These are phyloP conservation scores for Vanacampus margaritifer DNA, from an alignment of 2,113 vertebrate species.

Conservation along the genomic window DNA sequence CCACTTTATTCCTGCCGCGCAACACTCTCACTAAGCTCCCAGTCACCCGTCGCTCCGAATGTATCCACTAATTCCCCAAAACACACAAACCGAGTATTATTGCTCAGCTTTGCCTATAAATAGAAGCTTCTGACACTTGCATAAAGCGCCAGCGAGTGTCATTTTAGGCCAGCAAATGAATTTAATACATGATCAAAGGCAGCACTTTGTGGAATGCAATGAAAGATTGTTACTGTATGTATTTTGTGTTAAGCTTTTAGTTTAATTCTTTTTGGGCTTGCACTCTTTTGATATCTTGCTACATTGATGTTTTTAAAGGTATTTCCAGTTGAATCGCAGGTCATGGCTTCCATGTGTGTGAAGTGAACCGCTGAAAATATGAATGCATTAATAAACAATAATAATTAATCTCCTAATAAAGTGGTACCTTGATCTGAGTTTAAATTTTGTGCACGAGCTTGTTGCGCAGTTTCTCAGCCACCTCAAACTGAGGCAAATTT, in stretches of 20 bases:
- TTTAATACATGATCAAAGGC: conserved; percentile 23
- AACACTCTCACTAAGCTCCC: conserved; percentile 53
- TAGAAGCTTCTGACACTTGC: conserved; percentile 24
- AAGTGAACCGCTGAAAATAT: too few species aligned
- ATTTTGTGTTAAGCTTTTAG: conserved; percentile 21
- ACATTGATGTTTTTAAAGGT: neutral
- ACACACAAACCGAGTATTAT: conserved; percentile 54
- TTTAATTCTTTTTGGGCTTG: conserved; percentile 3
- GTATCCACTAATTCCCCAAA: conserved; percentile 60
- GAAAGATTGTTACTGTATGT: conserved; percentile 7
- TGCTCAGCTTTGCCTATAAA: conserved; percentile 30
- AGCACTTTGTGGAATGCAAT: conserved; percentile 14
- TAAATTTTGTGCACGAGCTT: too few species aligned
- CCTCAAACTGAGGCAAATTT: too few species aligned
- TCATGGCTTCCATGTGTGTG: neutral
- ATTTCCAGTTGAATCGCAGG: neutral
- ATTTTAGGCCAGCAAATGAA: conserved; percentile 41
- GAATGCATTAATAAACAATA: too few species aligned
- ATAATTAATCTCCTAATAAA: too few species aligned
- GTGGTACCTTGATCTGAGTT: too few species aligned
- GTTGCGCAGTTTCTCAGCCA: too few species aligned
- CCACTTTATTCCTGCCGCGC: conserved; percentile 53
- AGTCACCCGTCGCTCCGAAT: conserved; percentile 55
- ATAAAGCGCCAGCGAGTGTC: conserved; percentile 31
- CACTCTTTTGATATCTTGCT: conserved; percentile 2